Evolutionary conservation across 64 coral and sea anemone species (phyloP), one percentile per base, ranked within the genome.

Genomic region (Platygyra sinensis): DNA sequence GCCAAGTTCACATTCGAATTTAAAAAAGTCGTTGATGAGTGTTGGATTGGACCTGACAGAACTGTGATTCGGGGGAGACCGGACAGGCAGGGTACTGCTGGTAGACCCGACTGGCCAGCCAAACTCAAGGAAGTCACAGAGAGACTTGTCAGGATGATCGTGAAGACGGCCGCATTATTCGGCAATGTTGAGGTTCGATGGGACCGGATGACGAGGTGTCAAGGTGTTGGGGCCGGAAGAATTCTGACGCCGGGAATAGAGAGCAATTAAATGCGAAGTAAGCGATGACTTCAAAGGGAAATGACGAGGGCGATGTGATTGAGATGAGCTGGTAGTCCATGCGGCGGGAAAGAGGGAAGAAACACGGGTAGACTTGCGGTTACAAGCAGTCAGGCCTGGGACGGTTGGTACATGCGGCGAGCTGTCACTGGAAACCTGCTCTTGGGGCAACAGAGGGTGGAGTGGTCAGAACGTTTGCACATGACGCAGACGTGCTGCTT

Each of bases 401-500:
- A n/a, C n/a, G n/a, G n/a, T n/a, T n/a, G n/a, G n/a, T n/a, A n/a
- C n/a, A n/a, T n/a, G n/a, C n/a, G n/a, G n/a, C n/a, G n/a, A n/a
- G n/a, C n/a, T n/a, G n/a, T n/a, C n/a, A n/a, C n/a, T n/a, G n/a
- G n/a, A n/a, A n/a, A n/a, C n/a, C n/a, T n/a, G n/a, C n/a, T n/a
- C n/a, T n/a, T n/a, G n/a, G n/a, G n/a, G n/a, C n/a, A n/a, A n/a
- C n/a, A n/a, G n/a, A n/a, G n/a, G n/a, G n/a, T n/a, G n/a, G n/a
- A n/a, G n/a, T n/a, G n/a, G n/a, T n/a, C n/a, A n/a, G n/a, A n/a
- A n/a, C n/a, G n/a, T n/a, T n/a, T n/a, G n/a, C 29, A 87, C 11
- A 87, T 27, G 46, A 77, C 22, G 36, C 72, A 88, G 25, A 88
- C 86, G 14, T 88, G 72, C 16, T 33, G 72, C 75, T 77, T 88